Conservation (phyloP, 2,113 vertebrate species). For the Murina feae region DNA sequence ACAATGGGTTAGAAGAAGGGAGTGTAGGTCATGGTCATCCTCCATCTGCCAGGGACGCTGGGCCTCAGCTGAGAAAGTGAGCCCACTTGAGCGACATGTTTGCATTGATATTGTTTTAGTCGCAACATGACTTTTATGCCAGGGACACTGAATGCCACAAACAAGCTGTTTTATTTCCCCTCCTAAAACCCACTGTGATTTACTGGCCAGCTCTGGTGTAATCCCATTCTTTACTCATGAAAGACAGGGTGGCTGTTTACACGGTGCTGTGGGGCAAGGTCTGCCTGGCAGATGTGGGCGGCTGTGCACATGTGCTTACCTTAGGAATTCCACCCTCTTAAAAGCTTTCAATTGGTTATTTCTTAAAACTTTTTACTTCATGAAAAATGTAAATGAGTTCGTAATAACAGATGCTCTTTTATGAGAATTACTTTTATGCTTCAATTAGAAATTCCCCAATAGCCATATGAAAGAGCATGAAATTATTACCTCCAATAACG, state of each 20-base stretch:
- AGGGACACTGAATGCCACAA: constrained; percentile 66
- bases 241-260: constrained; percentile 80
- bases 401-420: constrained; percentile 70
- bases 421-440: constrained; percentile 73
- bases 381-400: constrained; percentile 75
- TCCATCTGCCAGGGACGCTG: fast-evolving
- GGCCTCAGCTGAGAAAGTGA: not conserved
- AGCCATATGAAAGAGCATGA: constrained; percentile 67
- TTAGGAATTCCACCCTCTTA: constrained; percentile 75
- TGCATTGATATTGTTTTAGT: not conserved
- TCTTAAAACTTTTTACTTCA: constrained; percentile 74
- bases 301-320: constrained; percentile 74
- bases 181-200: constrained; percentile 73
- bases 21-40: too few species aligned
- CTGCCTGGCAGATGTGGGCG: constrained; percentile 85
- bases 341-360: constrained; percentile 75
- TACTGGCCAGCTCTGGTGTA: constrained; percentile 79
- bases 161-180: constrained; percentile 75
- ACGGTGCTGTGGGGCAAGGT: constrained; percentile 76
- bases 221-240: constrained; percentile 82
- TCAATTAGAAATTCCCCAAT: constrained; percentile 70
- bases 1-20: fast-evolving
- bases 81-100: not conserved
- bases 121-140: not conserved
- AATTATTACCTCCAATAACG: constrained; percentile 72